Base-by-base conservation (phyloP, 2,113 vertebrate species). In the Procavia capensis region DNA sequence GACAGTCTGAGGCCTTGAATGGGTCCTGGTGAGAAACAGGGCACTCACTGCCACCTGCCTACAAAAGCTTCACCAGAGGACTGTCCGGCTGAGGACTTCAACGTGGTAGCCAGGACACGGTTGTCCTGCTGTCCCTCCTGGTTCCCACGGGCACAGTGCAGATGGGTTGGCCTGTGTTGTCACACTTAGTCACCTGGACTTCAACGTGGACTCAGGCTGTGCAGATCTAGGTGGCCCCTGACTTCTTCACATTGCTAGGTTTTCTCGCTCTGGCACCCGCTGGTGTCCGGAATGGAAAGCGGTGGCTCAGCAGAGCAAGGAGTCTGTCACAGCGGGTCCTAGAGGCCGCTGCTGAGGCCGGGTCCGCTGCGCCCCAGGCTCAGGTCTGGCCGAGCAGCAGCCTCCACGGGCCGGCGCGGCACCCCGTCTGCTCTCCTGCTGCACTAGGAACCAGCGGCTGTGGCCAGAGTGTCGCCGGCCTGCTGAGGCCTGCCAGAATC, bases 311-410 rank as follows among this genome's bases (percentile, higher is more conserved):
- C 45, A 16, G 39, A 9, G 1, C 70, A 22, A 0, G 19, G 31
- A 3, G 5, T 0, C 0, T 1, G 9, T 13, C 16, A 14, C 75
- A 29, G 47, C 39, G 24, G 41, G 34, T 34, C 36, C 9, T n/a
- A 22, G 61, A 47, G 29, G 41, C 57, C 2, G 2, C 14, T 31
- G 61, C 72, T 41, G 63, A 0, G 3, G 9, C 27, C 7, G 17
- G 0, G 0, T 0, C 6, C 41, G 25, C 4, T 0, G 7, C 11
- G 24, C 1, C 0, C 1, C 19, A 0, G 63, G 31, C 4, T 5
- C 2, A 4, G 63, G 27, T 11, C 29, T 6, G 64, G 25, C 76
- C 5, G 4, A 9, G 27, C 16, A 6, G 45, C 2, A 31, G 72
- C 6, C 31, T 43, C 19, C 9, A 31, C 45, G n/a, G 76, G 43